phyloP scores from a whole-genome alignment of 1,140 invertebrate genomes.

The Zaprionus kolodkinae region DNA sequence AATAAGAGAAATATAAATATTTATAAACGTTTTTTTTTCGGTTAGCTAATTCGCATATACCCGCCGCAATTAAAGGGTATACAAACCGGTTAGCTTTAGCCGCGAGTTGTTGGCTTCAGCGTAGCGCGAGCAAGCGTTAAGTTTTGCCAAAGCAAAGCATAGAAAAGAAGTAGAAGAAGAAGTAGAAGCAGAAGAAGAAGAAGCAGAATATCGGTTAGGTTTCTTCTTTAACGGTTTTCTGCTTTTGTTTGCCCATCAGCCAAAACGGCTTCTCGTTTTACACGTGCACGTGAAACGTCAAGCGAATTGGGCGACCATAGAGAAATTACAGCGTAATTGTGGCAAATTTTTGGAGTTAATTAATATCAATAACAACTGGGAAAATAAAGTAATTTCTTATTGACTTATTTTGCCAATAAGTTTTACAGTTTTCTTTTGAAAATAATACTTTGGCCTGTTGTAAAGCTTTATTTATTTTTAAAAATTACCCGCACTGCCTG shows the following conservation, averaged over 20 bases:
- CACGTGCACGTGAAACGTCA: slow-evolving; percentile 4
- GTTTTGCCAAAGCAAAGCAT: slow-evolving; percentile 11
- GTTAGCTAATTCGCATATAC: neutral
- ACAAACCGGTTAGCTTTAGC: slow-evolving; percentile 38
- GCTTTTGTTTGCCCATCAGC: neutral
- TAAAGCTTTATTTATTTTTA: too few species aligned
- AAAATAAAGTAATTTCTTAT: too few species aligned
- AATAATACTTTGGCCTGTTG: too few species aligned
- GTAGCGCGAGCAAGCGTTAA: slow-evolving; percentile 35
- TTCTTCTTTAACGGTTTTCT: slow-evolving; percentile 26
- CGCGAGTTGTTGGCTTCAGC: slow-evolving; percentile 1
- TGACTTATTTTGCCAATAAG: too few species aligned
- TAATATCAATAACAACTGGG: too few species aligned
- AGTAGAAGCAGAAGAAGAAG: neutral
- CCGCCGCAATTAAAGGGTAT: slow-evolving; percentile 1
- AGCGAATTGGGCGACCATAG: too few species aligned
- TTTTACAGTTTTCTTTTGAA: too few species aligned
- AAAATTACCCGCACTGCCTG: too few species aligned
- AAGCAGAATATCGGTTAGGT: slow-evolving; percentile 31
- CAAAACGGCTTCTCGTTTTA: slow-evolving; percentile 5
- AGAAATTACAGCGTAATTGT: too few species aligned
- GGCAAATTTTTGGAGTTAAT: too few species aligned
- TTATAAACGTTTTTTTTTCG: neutral
- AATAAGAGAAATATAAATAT: neutral
- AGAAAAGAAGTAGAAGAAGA: neutral